Base-by-base conservation (phyloP, 1,140 invertebrate genomes). In the Anoplolepis gracilipes region DNA sequence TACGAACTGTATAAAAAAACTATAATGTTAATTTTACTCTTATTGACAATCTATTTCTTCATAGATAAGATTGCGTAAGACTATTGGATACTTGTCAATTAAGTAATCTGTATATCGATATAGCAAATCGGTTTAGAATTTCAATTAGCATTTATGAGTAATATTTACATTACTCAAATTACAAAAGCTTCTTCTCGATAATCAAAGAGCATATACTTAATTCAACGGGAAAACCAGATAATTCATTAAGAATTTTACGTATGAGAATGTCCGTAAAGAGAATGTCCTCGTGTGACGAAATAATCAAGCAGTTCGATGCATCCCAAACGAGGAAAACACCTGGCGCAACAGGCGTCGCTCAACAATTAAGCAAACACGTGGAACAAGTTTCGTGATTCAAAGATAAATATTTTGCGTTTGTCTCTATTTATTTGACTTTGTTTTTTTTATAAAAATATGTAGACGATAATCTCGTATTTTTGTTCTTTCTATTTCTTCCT, bases 61-160 rank as follows among this genome's bases (percentile, higher is more conserved):
- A 42, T 49, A 53, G 2, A 46, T 22, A 25, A 46, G 7, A 78
- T 78, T 67, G 28, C 42, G 28, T n/a, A 49, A 78, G 11, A 13
- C 7, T 25, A 22, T 3, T 6, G 1, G 19, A 65, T 64, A n/a
- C n/a, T 77, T 5, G 25, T 64, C 39, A 61, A 78, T 65, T 78
- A 5, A 76, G 16, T 62, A 76, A 76, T 59, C 19, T 42, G 59
- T 49, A 33, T 49, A 33, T 49, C 5, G 11, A 65, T 36, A 36
- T 8, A 7, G 0, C 28, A 78, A 65, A 78, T 42, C 76, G 11
- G 39, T 78, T 13, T 67, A 49, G 39, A 67, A 78, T 78, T 78
- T 67, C 2, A 3, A 78, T 65, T 78, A 78, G 39, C 61, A 78
- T 78, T 49, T 22, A 49, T 49, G 33, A 1, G n/a, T 2, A 36